Evolutionary conservation across 2,113 vertebrate species (phyloP), one percentile per base, ranked within the genome.

Genomic region (Boulengeromyrus knoepffleri): DNA sequence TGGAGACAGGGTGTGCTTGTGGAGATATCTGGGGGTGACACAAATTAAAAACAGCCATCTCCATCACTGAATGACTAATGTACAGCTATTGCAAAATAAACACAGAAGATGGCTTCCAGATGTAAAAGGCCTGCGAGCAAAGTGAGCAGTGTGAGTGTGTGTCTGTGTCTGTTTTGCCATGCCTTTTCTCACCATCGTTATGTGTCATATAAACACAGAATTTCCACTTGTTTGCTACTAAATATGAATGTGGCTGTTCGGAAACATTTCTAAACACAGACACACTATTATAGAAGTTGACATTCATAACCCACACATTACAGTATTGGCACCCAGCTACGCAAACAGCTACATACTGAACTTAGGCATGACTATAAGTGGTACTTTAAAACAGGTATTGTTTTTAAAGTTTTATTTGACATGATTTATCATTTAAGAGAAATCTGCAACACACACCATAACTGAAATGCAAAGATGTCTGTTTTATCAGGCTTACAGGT

Each of bases 61-160:
- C 52, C 87, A 88, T 66, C 24, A 50, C 21, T 24, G 87, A 88
- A 88, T 88, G 87, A 88, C 19, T 58, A 88, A 66, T 88, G 87
- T 88, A 88, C 87, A 46, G 87, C 53, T 15, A 88, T 62, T 45
- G 42, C 52, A 58, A 62, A 46, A 88, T n/a, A 88, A 88, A 58
- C 24, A 42, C 36, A 66, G 87, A 88, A 88, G 87, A 88, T 62
- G 36, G 53, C 36, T 88, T 88, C 87, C 87, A 88, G 87, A 66
- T 88, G 87, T 62, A n/a, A 36, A 45, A 46, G 13, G 56, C 17
- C 31, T 17, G 19, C 5, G 56, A 3, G 53, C 36, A 46, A 31
- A 88, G 36, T 45, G 15, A 87, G 27, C 5, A 19, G 49, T 39
- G 17, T 47, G 24, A 6, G 62, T 31, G 62, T 70, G 58, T 10